A percentile compares a stretch with the other conserved stretches of the same genome.
These are phyloP conservation scores for Montipora capitata DNA, from an alignment of 92 coral and sea anemone genomes.

Conservation along the genomic window DNA sequence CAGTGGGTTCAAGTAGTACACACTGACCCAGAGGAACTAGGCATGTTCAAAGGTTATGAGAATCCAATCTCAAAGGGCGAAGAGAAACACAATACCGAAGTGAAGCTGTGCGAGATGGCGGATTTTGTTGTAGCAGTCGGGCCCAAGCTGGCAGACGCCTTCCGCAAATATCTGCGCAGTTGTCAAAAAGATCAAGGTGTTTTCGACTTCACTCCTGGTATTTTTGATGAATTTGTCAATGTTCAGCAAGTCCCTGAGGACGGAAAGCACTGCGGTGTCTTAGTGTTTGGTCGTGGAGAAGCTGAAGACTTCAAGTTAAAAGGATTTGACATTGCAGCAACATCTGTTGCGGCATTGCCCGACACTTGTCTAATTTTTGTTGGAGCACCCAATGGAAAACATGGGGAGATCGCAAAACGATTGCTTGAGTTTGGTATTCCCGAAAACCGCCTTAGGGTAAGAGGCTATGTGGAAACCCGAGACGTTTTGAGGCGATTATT, in stretches of 20 bases:
- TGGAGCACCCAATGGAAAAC: conserved; percentile 1
- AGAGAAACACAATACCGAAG: neutral
- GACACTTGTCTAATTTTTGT: neutral
- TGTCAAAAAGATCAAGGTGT: neutral
- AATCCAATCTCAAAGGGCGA: neutral
- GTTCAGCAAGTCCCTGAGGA: neutral
- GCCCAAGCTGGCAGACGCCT: neutral
- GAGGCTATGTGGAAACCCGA: neutral
- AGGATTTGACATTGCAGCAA: neutral
- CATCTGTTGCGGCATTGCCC: neutral
- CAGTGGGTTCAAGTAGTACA: neutral
- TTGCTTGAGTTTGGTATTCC: neutral
- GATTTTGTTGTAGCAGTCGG: neutral
- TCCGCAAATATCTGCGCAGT: neutral
- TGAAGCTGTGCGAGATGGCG: neutral
- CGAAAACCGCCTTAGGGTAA: neutral
- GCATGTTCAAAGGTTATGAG: neutral
- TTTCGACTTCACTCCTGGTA: neutral
- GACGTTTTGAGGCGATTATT: neutral
- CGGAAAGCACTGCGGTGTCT: neutral
- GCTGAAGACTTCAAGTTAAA: neutral
- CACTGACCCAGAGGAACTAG: neutral
- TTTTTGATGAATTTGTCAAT: neutral
- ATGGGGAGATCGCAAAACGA: neutral
- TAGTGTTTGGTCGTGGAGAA: neutral